Evolutionary conservation across 2,888 invertebrate genomes (phyloP), one percentile per base, ranked within the genome.

Genomic region (Drosophila diplacantha): DNA sequence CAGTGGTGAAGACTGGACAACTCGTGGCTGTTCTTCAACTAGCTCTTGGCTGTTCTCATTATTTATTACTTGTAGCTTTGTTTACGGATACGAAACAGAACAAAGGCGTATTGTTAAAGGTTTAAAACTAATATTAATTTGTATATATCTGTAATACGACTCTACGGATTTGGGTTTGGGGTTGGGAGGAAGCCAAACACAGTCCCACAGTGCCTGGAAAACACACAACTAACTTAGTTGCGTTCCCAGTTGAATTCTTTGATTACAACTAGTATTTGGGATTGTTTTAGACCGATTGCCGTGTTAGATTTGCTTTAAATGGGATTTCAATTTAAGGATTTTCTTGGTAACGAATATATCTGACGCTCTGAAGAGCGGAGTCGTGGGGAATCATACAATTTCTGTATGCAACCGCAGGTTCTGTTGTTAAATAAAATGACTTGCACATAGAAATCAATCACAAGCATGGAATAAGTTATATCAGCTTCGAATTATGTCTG

Each of bases 1-100:
- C 24, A 46, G 24, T 88, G 88, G 88, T 85, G 38, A 39, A 6
- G 16, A 72, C 18, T 22, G 22, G 22, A 11, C 18, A 34, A 14
- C 41, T 32, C 20, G 29, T 37, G 56, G 57, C 58, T 32, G 31
- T 31, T 46, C 3, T 34, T 18, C 32, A n/a, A 34, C 47, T 43
- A 43, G 26, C 43, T 18, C 50, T 5, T 51, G 51, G 51, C 51
- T 51, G 51, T 52, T 43, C 14, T 20, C 31, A 12, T 18, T 18
- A 31, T 52, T 52, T 43, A 52, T 41, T 52, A 22, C 2, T 24
- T 31, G 43, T 58, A 58, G 20, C 31, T 43, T 37, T 58, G 6
- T 22, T 37, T 16, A 29, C n/a, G 26, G 20, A 22, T 55, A 51
- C 11, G 35, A 52, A 52, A 52, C 52, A 37, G 12, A 55, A 55